Base-by-base conservation (phyloP, 2,113 vertebrate species). In the Rhombomys opimus region DNA sequence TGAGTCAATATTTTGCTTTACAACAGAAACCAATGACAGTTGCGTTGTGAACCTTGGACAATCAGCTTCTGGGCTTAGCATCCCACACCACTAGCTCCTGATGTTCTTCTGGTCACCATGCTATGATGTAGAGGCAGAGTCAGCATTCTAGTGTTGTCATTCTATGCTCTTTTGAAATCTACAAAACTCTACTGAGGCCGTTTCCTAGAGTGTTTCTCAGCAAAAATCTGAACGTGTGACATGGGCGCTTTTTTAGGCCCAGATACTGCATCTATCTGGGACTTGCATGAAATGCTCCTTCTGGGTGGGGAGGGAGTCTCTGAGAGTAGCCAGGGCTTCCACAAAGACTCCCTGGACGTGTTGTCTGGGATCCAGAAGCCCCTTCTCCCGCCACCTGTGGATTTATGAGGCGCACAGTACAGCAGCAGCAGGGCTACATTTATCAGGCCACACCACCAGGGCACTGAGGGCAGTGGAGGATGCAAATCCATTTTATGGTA, bases 21-120 rank as follows among this genome's bases (percentile, higher is more conserved):
- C 11, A 76, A 57, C 41, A 78, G 90, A 84, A 65, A 41, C 10
- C 10, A 52, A 63, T 38, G 32, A 20, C 7, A 89, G 89, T n/a
- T 93, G 18, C 91, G 87, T 96, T 96, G n/a, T 91, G 95, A 97
- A 87, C n/a, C 57, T 32, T 94, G 93, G 72, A n/a, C 96, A 75
- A 97, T 72, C 67, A 87, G 91, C 75, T 20, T 93, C 76, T 78
- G 86, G 50, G 73, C 63, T 67, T 73, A 76, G 46, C 25, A 25
- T 63, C 52, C 73, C 32, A 86, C 76, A 90, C 76, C 68, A 85
- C 15, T 38, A 35, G 57, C 30, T 27, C 27, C 41, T 14, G 5
- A 0, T 1, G 2, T 0, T 22, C 91, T 77, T 84, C 52, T 32
- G 72, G 88, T 92, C 80, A 70, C 52, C 54, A 1, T 23, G 4